Conservation (phyloP, 30 jellyfish, hydroid and myxozoan species). For the Rhopilema esculentum region DNA sequence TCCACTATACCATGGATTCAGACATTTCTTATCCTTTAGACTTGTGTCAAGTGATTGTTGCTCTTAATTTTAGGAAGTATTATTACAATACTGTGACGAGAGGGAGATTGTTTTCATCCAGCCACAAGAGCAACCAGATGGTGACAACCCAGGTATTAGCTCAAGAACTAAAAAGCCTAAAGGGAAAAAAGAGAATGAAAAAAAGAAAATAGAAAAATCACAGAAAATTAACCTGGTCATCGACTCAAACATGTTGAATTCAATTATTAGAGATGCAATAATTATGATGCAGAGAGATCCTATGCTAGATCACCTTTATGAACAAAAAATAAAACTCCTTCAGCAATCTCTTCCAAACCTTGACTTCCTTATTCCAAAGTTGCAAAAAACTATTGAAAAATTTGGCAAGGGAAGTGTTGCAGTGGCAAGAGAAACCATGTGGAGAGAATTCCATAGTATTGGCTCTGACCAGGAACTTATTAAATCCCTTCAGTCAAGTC, state of each 20-base stretch:
- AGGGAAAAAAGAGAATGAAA: background rate
- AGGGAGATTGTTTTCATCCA: background rate
- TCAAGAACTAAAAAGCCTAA: background rate
- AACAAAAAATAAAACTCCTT: background rate
- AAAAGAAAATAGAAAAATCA: background rate
- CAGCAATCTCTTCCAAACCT: background rate
- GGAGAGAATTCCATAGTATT: slow-evolving; percentile 4
- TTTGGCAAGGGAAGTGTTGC: background rate
- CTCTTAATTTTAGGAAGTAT: background rate
- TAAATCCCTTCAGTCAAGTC: slow-evolving; percentile 3
- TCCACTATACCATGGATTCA: background rate
- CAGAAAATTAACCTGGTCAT: background rate
- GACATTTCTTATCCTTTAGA: background rate
- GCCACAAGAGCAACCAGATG: background rate
- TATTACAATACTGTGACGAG: background rate
- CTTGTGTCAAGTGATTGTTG: background rate
- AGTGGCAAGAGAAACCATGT: background rate
- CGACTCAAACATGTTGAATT: background rate
- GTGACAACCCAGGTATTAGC: background rate
- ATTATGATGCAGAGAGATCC: background rate
- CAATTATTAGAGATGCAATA: background rate
- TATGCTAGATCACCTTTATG: background rate
- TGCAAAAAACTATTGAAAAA: background rate
- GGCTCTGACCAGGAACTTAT: slow-evolving; percentile 1
- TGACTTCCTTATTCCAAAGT: background rate